Evolutionary conservation across 2,797 vertebrate genomes (phyloP).

Genomic region (Hirundo rustica): DNA sequence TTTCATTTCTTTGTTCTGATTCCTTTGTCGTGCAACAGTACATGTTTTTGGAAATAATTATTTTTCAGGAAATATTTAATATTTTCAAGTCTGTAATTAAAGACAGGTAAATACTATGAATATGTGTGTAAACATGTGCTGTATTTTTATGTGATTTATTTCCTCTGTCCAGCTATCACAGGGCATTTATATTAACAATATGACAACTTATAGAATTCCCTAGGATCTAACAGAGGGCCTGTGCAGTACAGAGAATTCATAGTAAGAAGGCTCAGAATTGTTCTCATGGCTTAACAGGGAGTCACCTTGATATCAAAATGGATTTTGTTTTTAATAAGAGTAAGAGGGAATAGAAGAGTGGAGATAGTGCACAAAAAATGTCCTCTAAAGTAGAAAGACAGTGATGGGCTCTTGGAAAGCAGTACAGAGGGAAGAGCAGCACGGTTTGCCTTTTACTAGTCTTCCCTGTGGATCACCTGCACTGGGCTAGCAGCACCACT

Average conservation of each 20-base stretch:
- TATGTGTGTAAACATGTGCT: not conserved
- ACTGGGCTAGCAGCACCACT: not conserved
- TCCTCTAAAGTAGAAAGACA: not conserved
- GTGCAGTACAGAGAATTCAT: not conserved
- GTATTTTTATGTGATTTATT: not conserved
- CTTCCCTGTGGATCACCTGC: not conserved
- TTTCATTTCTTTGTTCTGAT: not conserved
- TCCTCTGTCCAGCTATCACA: not conserved
- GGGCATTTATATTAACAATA: not conserved
- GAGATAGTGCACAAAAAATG: not conserved
- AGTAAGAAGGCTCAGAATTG: not conserved
- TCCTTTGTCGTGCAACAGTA: not conserved
- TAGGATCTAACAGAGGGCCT: not conserved
- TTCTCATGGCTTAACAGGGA: not conserved
- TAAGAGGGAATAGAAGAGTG: not conserved
- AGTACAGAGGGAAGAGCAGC: not conserved
- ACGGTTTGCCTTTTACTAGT: not conserved
- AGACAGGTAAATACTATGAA: not conserved
- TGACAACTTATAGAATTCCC: not conserved
- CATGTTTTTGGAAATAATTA: not conserved
- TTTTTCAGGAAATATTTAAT: not conserved
- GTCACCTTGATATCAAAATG: not conserved
- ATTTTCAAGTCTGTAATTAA: constrained; percentile 19
- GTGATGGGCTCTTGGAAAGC: not conserved
- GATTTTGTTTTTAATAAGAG: not conserved